Base-by-base conservation (phyloP, 1,140 invertebrate genomes). In the Drosophila trapezifrons region DNA sequence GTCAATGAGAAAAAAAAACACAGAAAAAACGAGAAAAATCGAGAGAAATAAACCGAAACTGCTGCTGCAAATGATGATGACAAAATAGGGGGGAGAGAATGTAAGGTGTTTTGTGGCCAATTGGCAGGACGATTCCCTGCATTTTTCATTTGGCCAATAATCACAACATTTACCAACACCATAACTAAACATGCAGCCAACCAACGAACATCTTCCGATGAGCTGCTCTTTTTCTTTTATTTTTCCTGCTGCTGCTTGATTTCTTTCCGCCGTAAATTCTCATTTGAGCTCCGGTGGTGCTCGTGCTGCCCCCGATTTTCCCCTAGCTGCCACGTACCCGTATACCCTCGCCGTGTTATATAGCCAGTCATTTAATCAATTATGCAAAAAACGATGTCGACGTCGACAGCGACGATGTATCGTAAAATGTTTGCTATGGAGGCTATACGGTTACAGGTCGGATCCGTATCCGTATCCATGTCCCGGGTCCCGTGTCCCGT, bases 341-440 rank as follows among this genome's bases (percentile, higher is more conserved):
- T n/a, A n/a, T n/a, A 52, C 79, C 46, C 25, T 49, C 43, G 54
- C 54, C 78, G 59, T 75, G 78, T 46, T 86, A 79, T 78, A 86
- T 79, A 75, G 76, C 79, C 83, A 87, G 79, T 82, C 83, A 86
- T 86, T 86, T 86, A 86, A 86, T 86, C 82, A 86, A 86, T 86
- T 86, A 86, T 86, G 82, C 82, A 86, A 86, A 86, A 86, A 86
- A 79, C 79, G 76, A 87, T 81, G 82, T 76, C 83, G 76, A 77
- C 74, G 74, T 73, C 52, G 59, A 79, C 71, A 71, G 72, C 72
- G 65, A 81, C 70, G 83, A 82, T 83, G 83, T 87, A 87, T 82
- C 78, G 82, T 86, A 76, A 82, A 87, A 76, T 87, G 82, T 87
- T 81, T 77, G 51, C 76, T 52, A 81, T 83, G 62, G 74, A 57